These are phyloP conservation scores for Drosophila equinoxialis DNA, from an alignment of 1,140 invertebrate species.

Conservation along the genomic window DNA sequence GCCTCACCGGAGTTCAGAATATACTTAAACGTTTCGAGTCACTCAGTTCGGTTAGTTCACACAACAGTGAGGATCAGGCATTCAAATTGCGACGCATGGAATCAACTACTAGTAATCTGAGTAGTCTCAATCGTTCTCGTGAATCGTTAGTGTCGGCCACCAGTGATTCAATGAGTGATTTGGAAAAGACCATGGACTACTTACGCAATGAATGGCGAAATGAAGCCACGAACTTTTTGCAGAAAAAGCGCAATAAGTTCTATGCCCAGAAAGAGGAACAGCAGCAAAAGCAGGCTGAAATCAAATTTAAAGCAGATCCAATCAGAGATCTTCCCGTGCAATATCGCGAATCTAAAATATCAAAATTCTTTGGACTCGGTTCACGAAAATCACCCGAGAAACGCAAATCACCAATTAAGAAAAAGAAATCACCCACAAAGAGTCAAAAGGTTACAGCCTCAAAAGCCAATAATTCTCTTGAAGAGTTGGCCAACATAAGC, in stretches of 20 bases:
- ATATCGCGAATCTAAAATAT: conserved; percentile 72
- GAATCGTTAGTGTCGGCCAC: conserved; percentile 58
- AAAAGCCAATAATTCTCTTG: conserved; percentile 60
- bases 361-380: conserved; percentile 73
- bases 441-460: conserved; percentile 19
- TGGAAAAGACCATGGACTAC: conserved; percentile 80
- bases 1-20: conserved; percentile 69
- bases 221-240: conserved; percentile 77
- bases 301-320: conserved; percentile 23
- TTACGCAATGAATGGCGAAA: conserved; percentile 78
- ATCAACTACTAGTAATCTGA: conserved; percentile 73
- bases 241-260: conserved; percentile 75
- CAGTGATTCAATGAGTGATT: conserved; percentile 71
- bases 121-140: conserved; percentile 65
- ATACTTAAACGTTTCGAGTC: conserved; percentile 77
- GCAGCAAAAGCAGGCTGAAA: conserved; percentile 34
- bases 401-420: conserved; percentile 63
- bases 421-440: conserved; percentile 56
- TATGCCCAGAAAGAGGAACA: conserved; percentile 64
- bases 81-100: conserved; percentile 79
- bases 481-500: conserved; percentile 62
- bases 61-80: conserved; percentile 60
- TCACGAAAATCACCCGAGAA: conserved; percentile 66
- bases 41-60: conserved; percentile 68
- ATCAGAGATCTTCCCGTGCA: conserved; percentile 49